Evolutionary conservation across 2,113 vertebrate species (phyloP).

Genomic region (Orcinus orca): DNA sequence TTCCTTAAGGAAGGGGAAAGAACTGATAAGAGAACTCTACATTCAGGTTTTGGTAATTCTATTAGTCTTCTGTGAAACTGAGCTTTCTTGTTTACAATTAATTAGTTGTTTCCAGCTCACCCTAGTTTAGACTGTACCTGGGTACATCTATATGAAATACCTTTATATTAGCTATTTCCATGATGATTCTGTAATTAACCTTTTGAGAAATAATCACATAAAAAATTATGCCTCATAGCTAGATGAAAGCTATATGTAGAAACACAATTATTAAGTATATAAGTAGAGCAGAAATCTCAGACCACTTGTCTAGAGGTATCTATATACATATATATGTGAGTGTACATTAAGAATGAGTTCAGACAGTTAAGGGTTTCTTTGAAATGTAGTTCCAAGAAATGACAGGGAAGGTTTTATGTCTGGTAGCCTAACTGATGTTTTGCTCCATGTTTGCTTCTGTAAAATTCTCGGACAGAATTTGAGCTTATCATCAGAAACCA

Average conservation of each 20-base stretch:
- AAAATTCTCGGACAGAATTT: neutral
- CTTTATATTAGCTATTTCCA: neutral
- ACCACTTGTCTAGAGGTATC: neutral
- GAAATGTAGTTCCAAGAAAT: neutral
- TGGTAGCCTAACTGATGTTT: neutral
- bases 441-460: neutral
- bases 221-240: neutral
- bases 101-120: neutral
- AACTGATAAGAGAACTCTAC: neutral
- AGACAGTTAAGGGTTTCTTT: neutral
- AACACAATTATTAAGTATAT: neutral
- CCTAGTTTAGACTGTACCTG: neutral
- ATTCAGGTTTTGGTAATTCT: neutral
- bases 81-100: neutral
- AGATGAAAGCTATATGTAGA: neutral
- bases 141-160: neutral
- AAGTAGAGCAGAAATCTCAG: neutral
- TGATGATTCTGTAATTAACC: neutral
- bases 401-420: neutral
- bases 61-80: neutral
- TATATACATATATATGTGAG: neutral
- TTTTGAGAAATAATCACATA: neutral
- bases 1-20: neutral
- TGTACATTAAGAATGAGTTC: neutral
- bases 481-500: constrained; percentile 29